phyloP scores from a whole-genome alignment of 2,888 invertebrate species.

The Chrysopilus asiliformis region DNA sequence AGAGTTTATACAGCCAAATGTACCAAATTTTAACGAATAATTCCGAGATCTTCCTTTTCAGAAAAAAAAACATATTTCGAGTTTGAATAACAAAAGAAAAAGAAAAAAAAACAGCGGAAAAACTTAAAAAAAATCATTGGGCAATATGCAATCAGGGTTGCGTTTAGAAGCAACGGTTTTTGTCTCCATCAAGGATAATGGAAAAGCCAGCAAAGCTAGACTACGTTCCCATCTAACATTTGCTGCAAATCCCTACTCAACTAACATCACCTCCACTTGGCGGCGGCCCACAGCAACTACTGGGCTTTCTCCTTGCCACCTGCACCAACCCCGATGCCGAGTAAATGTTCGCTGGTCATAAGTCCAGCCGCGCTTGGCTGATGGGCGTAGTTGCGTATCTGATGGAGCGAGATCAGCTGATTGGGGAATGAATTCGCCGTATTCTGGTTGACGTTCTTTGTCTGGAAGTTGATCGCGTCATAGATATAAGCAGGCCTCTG shows the following conservation, averaged over 20 bases:
- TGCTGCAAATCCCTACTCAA: too few relatives aligned
- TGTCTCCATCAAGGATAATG: neutral
- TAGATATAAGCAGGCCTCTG: constrained; percentile 77
- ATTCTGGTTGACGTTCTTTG: constrained; percentile 44
- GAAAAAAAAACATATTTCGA: too few relatives aligned
- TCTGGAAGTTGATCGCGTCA: constrained; percentile 76
- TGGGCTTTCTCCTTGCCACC: constrained; percentile 15
- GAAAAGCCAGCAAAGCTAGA: neutral
- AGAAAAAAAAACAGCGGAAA: too few relatives aligned
- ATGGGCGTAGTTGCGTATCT: constrained; percentile 91
- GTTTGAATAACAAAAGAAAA: too few relatives aligned
- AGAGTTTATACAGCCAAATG: too few relatives aligned
- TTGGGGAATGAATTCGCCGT: constrained; percentile 67
- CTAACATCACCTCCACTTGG: constrained; percentile 3
- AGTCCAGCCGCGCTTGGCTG: constrained; percentile 63
- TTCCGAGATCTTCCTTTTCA: too few relatives aligned
- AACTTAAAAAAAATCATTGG: constrained; percentile 8
- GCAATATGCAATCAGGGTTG: neutral
- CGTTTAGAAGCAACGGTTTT: neutral
- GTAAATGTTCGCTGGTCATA: constrained; percentile 51
- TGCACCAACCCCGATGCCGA: constrained; percentile 32
- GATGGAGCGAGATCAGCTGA: constrained; percentile 87
- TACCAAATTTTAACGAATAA: too few relatives aligned
- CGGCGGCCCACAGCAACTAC: constrained; percentile 8
- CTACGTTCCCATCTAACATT: neutral